Conservation (phyloP, 2,888 invertebrate species). For the Epirrita christyi region DNA sequence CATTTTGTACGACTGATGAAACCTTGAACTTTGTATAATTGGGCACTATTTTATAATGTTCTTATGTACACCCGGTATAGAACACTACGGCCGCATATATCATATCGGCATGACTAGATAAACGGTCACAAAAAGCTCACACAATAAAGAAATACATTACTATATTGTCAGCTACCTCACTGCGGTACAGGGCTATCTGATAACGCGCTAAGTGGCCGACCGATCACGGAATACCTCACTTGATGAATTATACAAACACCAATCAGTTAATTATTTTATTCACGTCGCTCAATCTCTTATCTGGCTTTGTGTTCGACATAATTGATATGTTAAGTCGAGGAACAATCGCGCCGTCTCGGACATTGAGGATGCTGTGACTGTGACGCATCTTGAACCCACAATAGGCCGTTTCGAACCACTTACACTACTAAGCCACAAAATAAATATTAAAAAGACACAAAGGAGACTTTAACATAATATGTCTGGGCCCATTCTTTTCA, state of each 20-base stretch:
- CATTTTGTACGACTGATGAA: too few relatives aligned
- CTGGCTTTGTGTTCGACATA: conserved; percentile 80
- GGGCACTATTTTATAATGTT: too few relatives aligned
- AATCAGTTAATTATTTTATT: conserved; percentile 84
- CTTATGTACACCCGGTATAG: not conserved
- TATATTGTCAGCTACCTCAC: conserved; percentile 65
- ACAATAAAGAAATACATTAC: conserved; percentile 70
- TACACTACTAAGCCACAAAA: conserved; percentile 44
- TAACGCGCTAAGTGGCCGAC: conserved; percentile 74
- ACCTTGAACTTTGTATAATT: too few relatives aligned
- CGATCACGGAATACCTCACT: conserved; percentile 63
- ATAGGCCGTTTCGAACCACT: conserved; percentile 49
- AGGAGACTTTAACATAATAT: conserved; percentile 75
- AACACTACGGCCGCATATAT: conserved; percentile 22
- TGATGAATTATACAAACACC: conserved; percentile 84
- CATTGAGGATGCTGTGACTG: conserved; percentile 48
- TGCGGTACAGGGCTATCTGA: conserved; percentile 67
- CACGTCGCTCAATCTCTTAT: conserved; percentile 81
- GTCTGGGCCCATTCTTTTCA: conserved; percentile 61
- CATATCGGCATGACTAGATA: conserved; percentile 58
- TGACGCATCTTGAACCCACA: conserved; percentile 33
- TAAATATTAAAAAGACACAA: conserved; percentile 59
- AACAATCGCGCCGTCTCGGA: conserved; percentile 75
- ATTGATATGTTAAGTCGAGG: conserved; percentile 82
- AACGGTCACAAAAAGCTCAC: conserved; percentile 52